Base-by-base conservation (phyloP, 2,797 vertebrate species). In the Siniperca undulata region DNA sequence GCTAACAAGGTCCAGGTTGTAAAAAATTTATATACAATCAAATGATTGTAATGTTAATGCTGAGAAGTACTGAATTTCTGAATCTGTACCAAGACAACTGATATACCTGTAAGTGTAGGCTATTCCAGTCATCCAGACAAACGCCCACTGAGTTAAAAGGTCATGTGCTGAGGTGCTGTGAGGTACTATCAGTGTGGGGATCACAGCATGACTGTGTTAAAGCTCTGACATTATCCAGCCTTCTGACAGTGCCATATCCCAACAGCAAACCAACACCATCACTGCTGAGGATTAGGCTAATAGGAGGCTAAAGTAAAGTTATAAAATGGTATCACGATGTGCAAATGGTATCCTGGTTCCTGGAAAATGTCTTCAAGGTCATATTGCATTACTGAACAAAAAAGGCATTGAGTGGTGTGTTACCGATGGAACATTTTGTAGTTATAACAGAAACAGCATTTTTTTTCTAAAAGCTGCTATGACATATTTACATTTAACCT, bases 201-300 rank as follows among this genome's bases (percentile, higher is more conserved):
- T 80, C 67, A 68, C 67, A 80, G 69, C 58, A n/a, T 27, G 75
- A 59, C 52, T 7, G 44, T 58, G 50, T 72, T 67, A 66, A 70
- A 79, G 70, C 71, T 46, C 24, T 69, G 36, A 65, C 36, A 66
- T 75, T 40, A 86, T 52, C 62, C 58, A 52, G 61, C 40, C 60
- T 6, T 64, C 13, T 72, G 56, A 74, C 67, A 59, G 70, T 20
- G 68, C 64, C 56, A 36, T 20, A 74, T 77, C 58, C 65, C 48
- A 42, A 73, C 71, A 76, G 52, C 58, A 60, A 71, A 70, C 67
- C 58, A 78, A 34, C 60, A 52, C 40, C 69, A 65, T 65, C 58
- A 56, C 71, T 67, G 70, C 64, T 61, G 69, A 70, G 53, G 71
- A 72, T 82, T 58, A 78, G 38, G 19, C 42, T 80, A 69, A 75